A percentile compares a stretch with the other conserved stretches of the same genome.
Evolutionary conservation across 2,113 vertebrate species (phyloP).

Genomic region (Kryptolebias marmoratus): DNA sequence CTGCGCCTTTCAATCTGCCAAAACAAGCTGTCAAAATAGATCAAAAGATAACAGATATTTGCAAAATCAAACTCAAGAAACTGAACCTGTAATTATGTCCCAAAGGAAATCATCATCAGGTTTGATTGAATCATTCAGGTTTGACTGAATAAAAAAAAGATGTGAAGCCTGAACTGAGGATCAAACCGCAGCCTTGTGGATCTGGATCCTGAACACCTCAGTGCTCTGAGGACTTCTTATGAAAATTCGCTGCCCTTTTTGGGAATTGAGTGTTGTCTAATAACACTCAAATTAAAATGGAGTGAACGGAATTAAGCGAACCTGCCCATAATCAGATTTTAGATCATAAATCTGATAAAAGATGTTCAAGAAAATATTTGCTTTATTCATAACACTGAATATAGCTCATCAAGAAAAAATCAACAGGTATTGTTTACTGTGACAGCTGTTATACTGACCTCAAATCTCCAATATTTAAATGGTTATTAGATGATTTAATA

Average conservation of each 20-base stretch:
- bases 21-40: no score
- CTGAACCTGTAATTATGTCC: background rate
- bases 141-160: no score
- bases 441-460: background rate
- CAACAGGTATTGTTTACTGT: background rate
- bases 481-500: no score
- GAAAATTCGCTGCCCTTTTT: constrained; percentile 27
- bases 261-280: background rate
- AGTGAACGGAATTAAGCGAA: background rate
- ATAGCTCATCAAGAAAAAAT: background rate
- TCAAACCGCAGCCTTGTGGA: constrained; percentile 7
- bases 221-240: constrained; percentile 41
- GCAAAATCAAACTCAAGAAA: background rate
- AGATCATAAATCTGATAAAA: background rate
- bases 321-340: background rate
- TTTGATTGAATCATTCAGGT: background rate
- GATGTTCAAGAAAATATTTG: background rate
- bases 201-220: constrained; percentile 33
- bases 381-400: background rate
- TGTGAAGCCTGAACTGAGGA: background rate
- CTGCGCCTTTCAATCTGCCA: no score
- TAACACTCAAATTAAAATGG: constrained; percentile 8
- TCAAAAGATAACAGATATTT: no score
- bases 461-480: background rate
- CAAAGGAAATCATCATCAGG: background rate